A percentile compares a stretch with the other conserved stretches of the same genome.
Evolutionary conservation across 2,113 vertebrate genomes (phyloP).

Genomic region (Dinomys branickii): DNA sequence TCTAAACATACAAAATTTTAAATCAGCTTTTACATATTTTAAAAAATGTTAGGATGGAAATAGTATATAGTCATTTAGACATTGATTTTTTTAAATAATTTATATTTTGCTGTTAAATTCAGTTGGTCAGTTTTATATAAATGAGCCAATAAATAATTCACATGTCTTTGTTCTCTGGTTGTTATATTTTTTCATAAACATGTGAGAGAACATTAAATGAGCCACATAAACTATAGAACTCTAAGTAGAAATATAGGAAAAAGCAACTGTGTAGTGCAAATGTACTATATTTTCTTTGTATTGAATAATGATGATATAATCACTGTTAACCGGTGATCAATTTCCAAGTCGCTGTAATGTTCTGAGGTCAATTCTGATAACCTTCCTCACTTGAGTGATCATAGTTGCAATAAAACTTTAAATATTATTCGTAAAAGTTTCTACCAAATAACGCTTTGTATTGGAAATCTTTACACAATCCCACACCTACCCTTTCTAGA

Average conservation of each 20-base stretch:
- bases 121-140: slow-evolving; percentile 36
- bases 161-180: not conserved
- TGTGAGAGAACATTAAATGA: slow-evolving; percentile 28
- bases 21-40: not conserved
- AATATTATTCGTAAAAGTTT: not conserved
- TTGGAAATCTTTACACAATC: not conserved
- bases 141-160: not conserved
- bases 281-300: not conserved
- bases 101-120: slow-evolving; percentile 34
- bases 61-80: not conserved
- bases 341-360: not conserved
- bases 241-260: not conserved
- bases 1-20: slow-evolving; percentile 34
- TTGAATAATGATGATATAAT: not conserved
- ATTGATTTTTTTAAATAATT: slow-evolving; percentile 1
- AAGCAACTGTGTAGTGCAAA: not conserved
- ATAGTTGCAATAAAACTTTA: slow-evolving; percentile 30
- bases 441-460: slow-evolving; percentile 12
- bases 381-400: not conserved
- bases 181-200: not conserved
- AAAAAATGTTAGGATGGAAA: not conserved
- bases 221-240: not conserved
- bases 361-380: not conserved
- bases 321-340: not conserved
- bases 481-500: not conserved